Conservation (phyloP, 2,113 vertebrate genomes). For the Ictidomys tridecemlineatus region DNA sequence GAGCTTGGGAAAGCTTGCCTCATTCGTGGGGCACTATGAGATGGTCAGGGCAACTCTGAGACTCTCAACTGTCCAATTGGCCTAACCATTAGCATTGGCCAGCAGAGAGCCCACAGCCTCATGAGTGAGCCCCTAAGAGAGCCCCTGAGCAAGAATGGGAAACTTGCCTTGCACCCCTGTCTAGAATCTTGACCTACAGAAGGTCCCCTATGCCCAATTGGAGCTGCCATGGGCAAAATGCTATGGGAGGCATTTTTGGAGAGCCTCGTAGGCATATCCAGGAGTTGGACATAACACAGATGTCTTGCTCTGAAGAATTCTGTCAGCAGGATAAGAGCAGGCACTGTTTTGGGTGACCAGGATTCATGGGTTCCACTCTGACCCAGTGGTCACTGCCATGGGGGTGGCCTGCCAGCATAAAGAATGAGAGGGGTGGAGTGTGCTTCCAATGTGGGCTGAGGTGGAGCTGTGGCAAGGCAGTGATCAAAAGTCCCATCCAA, state of each 20-base stretch:
- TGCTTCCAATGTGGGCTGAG: background rate
- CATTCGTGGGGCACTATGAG: background rate
- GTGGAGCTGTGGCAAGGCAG: background rate
- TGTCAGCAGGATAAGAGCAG: background rate
- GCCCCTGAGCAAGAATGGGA: background rate
- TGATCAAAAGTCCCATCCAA: background rate
- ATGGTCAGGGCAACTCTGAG: background rate
- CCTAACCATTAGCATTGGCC: background rate
- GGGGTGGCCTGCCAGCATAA: background rate
- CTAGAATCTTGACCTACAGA: background rate
- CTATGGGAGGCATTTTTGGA: background rate
- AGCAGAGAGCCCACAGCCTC: background rate
- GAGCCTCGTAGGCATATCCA: fast-evolving
- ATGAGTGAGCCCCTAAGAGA: background rate
- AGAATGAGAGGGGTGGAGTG: background rate
- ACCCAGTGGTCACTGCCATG: background rate
- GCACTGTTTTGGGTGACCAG: background rate
- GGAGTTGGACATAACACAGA: background rate
- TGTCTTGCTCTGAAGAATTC: background rate
- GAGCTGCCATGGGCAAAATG: too few species aligned
- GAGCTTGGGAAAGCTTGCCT: background rate
- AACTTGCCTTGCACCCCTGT: background rate
- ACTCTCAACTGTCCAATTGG: background rate
- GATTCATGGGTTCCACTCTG: background rate
- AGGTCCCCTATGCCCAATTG: background rate